A percentile compares a stretch with the other conserved stretches of the same genome.
phyloP scores from a whole-genome alignment of 2,113 vertebrate species.

The Symphodus melops region DNA sequence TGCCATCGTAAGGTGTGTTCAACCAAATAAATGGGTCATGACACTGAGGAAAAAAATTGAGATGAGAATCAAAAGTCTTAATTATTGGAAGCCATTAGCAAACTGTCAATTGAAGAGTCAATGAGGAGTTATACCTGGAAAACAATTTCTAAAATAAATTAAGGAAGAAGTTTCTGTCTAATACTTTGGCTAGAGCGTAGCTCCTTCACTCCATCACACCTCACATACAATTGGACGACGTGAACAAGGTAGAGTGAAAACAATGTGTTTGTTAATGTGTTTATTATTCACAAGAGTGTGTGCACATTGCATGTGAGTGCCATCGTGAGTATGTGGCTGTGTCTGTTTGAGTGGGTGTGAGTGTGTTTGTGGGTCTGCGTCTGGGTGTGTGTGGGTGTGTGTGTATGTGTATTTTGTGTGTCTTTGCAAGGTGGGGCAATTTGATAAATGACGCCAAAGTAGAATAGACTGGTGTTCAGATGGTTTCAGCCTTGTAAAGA shows the following conservation, averaged over 20 bases:
- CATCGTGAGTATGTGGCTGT: background rate
- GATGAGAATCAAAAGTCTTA: background rate
- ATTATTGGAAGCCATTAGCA: background rate
- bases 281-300: background rate
- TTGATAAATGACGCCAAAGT: constrained; percentile 95
- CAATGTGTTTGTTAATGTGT: too few relatives aligned
- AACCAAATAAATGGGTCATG: too few relatives aligned
- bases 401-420: constrained; percentile 3
- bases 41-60: too few relatives aligned
- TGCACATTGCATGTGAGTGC: constrained; percentile 24
- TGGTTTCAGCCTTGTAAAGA: constrained; percentile 97
- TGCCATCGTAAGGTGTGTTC: too few relatives aligned
- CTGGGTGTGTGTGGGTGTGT: constrained; percentile 24
- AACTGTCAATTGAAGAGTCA: background rate
- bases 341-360: constrained; percentile 17
- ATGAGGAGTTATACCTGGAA: background rate
- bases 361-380: background rate
- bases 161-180: constrained; percentile 1
- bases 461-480: constrained; percentile 95
- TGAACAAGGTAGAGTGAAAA: too few relatives aligned
- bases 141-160: background rate
- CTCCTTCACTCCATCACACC: background rate
- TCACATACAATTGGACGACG: background rate
- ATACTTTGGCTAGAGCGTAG: background rate
- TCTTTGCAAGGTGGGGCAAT: constrained; percentile 69